Evolutionary conservation across 1,140 invertebrate species (phyloP).

Genomic region (Platyura marginata): DNA sequence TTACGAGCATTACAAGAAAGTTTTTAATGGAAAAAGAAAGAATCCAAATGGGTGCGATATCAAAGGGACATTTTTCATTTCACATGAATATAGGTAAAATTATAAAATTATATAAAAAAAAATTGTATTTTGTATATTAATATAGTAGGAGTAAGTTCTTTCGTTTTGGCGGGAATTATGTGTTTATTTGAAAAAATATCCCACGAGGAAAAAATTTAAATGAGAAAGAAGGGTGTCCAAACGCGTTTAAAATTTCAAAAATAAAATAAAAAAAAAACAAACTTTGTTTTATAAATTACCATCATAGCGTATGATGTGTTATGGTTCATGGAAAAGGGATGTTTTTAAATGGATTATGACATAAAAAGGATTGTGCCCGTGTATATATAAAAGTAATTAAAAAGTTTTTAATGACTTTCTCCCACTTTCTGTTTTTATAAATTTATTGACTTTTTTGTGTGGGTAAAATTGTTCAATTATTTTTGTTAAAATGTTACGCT

Average conservation of each 20-base stretch:
- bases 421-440: background rate
- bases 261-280: no score
- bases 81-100: slow-evolving; percentile 69
- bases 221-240: no score
- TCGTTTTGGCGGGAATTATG: no score
- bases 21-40: slow-evolving; percentile 56
- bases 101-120: no score
- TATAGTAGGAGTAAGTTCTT: no score
- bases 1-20: slow-evolving; percentile 70
- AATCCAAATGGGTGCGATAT: slow-evolving; percentile 85
- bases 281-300: no score
- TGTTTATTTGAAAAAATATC: no score
- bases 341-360: background rate
- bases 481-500: background rate
- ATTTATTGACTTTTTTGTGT: background rate
- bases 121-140: no score
- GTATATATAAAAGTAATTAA: background rate
- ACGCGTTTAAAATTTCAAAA: no score
- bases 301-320: background rate
- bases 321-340: no score
- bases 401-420: background rate
- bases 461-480: background rate
- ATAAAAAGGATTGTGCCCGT: background rate
- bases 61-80: slow-evolving; percentile 83
- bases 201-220: no score